phyloP scores from a whole-genome alignment of 2,888 invertebrate genomes.

The Acleris cristana region DNA sequence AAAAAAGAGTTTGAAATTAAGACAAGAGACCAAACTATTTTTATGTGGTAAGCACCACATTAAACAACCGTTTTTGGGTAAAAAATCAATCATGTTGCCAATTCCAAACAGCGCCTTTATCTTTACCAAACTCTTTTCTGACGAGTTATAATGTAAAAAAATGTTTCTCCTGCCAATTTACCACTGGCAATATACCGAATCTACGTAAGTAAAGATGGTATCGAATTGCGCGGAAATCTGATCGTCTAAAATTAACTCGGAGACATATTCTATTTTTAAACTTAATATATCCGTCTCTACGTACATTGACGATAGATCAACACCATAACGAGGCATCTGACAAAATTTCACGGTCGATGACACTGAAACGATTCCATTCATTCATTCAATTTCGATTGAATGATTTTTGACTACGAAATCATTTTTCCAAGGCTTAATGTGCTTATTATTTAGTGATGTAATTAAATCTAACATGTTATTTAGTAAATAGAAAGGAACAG shows the following conservation, averaged over 20 bases:
- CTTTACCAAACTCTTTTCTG: neutral
- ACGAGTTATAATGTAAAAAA: neutral
- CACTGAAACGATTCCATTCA: constrained; percentile 24
- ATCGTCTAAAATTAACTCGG: constrained; percentile 26
- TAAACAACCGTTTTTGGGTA: too few relatives aligned
- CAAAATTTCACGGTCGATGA: constrained; percentile 29
- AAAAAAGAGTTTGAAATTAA: too few relatives aligned
- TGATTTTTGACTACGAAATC: neutral
- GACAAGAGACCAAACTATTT: too few relatives aligned
- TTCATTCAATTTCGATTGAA: constrained; percentile 13
- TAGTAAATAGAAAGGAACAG: neutral
- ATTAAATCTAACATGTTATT: too few relatives aligned
- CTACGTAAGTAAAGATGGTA: constrained; percentile 21
- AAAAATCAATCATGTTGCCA: too few relatives aligned
- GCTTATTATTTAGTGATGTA: neutral
- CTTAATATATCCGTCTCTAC: constrained; percentile 13
- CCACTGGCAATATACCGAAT: constrained; percentile 13
- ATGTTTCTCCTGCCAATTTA: constrained; percentile 23
- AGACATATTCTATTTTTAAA: constrained; percentile 20
- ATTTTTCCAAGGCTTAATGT: neutral
- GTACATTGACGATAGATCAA: constrained; percentile 18
- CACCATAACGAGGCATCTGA: constrained; percentile 28
- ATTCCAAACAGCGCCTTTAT: too few relatives aligned
- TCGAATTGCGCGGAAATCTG: constrained; percentile 25
- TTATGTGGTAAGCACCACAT: too few relatives aligned